Base-by-base conservation (phyloP, 2,113 vertebrate species). In the Aldabrachelys gigantea region DNA sequence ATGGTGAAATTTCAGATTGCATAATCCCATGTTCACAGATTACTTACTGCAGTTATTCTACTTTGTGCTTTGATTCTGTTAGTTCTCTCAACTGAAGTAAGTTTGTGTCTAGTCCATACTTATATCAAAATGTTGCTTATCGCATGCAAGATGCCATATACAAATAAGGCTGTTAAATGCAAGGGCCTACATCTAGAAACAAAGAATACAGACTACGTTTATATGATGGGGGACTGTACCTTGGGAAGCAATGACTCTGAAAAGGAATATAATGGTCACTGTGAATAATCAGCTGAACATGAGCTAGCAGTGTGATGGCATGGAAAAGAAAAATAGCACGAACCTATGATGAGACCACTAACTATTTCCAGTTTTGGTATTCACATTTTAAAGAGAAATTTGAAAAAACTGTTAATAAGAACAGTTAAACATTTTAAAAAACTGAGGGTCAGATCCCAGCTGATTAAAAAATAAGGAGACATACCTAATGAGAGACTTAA, bases 11-110 rank as follows among this genome's bases (percentile, higher is more conserved):
- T 84, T 92, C 87, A 87, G n/a, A 69, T 95, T 97, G 89, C 94
- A 86, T 94, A 97, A 92, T 95, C 86, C 3, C 24, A 85, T 50
- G 75, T 50, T 56, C 84, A 85, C 19, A 76, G 91, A 89, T 95
- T 92, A 92, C 91, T 96, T 97, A 95, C 90, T 95, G 95, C 94
- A 62, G 59, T 29, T 62, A 62, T 62, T 62, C 59, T 31, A 62
- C 59, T 94, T 89, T 82, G 91, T 83, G 62, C 85, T 76, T 27
- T 16, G 80, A 95, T 94, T 81, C 87, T 0, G 21, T 35, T 78
- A 96, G 90, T 87, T 92, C 76, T 56, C n/a, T 80, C 56, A 62
- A 78, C 38, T 56, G 57, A 92, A 84, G 35, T 16, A 49, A 44
- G 44, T 90, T 82, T 87, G 41, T 10, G 54, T 90, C 69, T 84